These are phyloP conservation scores for Hipparchia semele DNA, from an alignment of 2,888 invertebrate genomes.

Conservation along the genomic window DNA sequence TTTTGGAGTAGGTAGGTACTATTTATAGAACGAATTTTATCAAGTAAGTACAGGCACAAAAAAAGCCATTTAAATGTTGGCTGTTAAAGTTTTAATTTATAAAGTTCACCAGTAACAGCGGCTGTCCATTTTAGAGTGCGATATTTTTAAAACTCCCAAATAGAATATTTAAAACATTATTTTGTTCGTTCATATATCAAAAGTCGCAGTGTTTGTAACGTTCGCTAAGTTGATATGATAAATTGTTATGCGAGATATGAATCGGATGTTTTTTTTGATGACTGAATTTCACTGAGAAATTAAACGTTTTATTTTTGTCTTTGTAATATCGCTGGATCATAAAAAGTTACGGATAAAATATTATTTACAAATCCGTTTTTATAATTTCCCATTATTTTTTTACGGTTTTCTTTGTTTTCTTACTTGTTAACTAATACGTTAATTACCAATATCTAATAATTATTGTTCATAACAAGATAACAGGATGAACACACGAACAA, in stretches of 20 bases:
- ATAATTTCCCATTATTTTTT: background rate
- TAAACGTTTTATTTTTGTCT: slow-evolving; percentile 10
- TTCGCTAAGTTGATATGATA: slow-evolving; percentile 24
- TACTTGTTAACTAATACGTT: too few relatives aligned
- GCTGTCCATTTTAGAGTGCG: slow-evolving; percentile 41
- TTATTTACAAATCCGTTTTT: background rate
- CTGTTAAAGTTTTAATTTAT: slow-evolving; percentile 42
- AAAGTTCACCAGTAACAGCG: slow-evolving; percentile 40
- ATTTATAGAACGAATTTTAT: slow-evolving; percentile 34
- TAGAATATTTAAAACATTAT: slow-evolving; percentile 42
- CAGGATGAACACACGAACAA: too few relatives aligned
- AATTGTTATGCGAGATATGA: slow-evolving; percentile 13
- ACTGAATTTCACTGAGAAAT: background rate
- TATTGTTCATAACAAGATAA: too few relatives aligned
- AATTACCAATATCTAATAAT: too few relatives aligned
- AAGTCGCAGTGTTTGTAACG: slow-evolving; percentile 23
- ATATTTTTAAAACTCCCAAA: slow-evolving; percentile 41
- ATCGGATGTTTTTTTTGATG: slow-evolving; percentile 11
- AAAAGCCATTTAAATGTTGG: slow-evolving; percentile 38
- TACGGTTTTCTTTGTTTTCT: background rate
- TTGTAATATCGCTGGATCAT: background rate
- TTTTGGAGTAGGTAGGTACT: slow-evolving; percentile 17
- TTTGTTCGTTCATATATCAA: slow-evolving; percentile 34
- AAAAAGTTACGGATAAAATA: background rate
- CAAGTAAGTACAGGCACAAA: slow-evolving; percentile 37